phyloP scores from a whole-genome alignment of 2,797 vertebrate species.

The Danio choprae region DNA sequence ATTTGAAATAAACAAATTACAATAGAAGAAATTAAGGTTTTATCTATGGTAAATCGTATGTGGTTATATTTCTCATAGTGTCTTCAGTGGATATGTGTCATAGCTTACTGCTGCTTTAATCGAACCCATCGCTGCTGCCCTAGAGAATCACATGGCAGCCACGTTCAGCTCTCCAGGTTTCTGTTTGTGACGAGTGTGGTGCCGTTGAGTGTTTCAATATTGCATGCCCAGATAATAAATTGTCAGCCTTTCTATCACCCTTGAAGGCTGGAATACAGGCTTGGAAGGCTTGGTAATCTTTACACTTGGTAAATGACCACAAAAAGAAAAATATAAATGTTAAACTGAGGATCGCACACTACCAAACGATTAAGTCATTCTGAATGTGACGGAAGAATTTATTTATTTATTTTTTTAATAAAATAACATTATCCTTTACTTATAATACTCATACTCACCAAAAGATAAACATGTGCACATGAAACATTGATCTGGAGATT shows the following conservation, averaged over 20 bases:
- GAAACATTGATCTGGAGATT: no score
- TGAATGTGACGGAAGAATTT: not conserved
- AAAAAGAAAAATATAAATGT: not conserved
- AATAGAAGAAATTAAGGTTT: not conserved
- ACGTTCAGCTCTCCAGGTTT: slow-evolving; percentile 66
- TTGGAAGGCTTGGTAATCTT: no score
- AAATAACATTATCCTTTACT: not conserved
- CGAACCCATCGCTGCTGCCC: slow-evolving; percentile 50
- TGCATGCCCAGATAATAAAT: slow-evolving; percentile 12
- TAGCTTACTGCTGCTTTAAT: slow-evolving; percentile 60
- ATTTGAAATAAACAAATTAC: not conserved
- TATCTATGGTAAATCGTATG: not conserved
- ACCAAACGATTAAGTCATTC: not conserved
- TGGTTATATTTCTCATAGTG: slow-evolving; percentile 55
- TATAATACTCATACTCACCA: not conserved
- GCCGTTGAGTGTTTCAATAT: slow-evolving; percentile 36
- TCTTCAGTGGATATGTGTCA: slow-evolving; percentile 62
- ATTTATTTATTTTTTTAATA: not conserved
- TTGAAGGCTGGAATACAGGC: slow-evolving; percentile 6
- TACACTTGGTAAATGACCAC: not conserved
- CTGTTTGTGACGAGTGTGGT: slow-evolving; percentile 35
- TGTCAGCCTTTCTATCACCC: not conserved
- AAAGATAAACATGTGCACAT: not conserved
- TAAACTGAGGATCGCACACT: not conserved
- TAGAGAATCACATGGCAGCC: slow-evolving; percentile 57